A percentile compares a stretch with the other conserved stretches of the same genome.
Conservation (phyloP, 2,113 vertebrate genomes). For the Paramisgurnus dabryanus region DNA sequence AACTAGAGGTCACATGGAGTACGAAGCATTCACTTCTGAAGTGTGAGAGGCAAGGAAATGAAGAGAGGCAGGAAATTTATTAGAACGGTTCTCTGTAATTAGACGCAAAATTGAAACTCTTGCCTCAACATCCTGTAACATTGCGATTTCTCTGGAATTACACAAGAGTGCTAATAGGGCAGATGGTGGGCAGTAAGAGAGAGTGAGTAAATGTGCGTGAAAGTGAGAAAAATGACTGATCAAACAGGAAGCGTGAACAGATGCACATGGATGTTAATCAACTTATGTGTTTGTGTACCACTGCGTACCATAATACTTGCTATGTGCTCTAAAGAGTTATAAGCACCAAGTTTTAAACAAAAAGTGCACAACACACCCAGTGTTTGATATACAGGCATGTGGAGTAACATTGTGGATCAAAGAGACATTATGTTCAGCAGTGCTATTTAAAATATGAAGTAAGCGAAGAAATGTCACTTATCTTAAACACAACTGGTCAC, state of each 20-base stretch:
- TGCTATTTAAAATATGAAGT: no score
- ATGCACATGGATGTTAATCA: background rate
- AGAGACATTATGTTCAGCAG: no score
- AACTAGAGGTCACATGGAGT: background rate
- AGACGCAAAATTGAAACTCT: conserved; percentile 35
- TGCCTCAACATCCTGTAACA: conserved; percentile 22
- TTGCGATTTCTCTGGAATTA: background rate
- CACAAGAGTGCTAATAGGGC: conserved; percentile 7
- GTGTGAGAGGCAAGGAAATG: conserved; percentile 23
- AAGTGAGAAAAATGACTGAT: conserved; percentile 12
- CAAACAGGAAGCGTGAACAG: background rate
- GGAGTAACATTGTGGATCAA: no score
- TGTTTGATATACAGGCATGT: no score
- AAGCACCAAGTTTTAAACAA: no score
- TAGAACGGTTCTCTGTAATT: conserved; percentile 26
- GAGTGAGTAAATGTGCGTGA: conserved; percentile 2
- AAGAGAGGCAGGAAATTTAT: conserved; percentile 37
- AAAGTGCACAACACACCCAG: no score
- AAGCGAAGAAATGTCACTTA: no score
- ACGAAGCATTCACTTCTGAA: conserved; percentile 1
- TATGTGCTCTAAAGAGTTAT: no score
- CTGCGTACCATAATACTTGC: background rate
- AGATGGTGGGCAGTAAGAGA: conserved; percentile 16
- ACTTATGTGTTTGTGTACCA: background rate
- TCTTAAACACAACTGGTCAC: no score